Evolutionary conservation across 1,140 invertebrate genomes (phyloP).

Genomic region (Pogonus chalceus): DNA sequence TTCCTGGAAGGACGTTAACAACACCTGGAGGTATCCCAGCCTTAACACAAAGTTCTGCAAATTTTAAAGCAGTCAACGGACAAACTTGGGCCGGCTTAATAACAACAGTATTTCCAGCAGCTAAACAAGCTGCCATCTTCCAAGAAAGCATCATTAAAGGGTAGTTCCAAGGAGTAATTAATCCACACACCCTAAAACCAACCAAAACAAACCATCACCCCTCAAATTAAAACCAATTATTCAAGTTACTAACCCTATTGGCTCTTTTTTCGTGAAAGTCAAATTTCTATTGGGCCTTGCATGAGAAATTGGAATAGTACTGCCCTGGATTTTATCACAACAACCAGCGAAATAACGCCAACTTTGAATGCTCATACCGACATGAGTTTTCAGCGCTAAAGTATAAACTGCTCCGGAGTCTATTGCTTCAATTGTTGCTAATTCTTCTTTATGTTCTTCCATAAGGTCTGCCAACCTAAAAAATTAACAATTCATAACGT

Average conservation of each 20-base stretch:
- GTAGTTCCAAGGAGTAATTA: constrained; percentile 98
- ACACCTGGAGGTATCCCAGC: constrained; percentile 93
- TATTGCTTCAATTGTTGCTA: constrained; percentile 84
- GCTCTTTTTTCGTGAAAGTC: constrained; percentile 79
- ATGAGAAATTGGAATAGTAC: constrained; percentile 79
- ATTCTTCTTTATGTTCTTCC: constrained; percentile 87
- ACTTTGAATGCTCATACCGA: constrained; percentile 89
- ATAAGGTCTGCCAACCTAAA: constrained; percentile 80
- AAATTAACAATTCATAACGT: constrained; percentile 20
- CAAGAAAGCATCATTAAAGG: constrained; percentile 96
- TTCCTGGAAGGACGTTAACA: constrained; percentile 83
- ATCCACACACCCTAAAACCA: constrained; percentile 66
- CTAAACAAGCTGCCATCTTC: constrained; percentile 94
- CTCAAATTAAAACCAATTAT: constrained; percentile 1
- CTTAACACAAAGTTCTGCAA: constrained; percentile 74
- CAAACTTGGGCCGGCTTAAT: constrained; percentile 92
- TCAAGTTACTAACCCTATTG: constrained; percentile 53
- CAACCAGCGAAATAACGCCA: constrained; percentile 90
- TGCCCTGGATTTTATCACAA: constrained; percentile 90
- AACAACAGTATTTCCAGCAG: constrained; percentile 86
- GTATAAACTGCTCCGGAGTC: constrained; percentile 95
- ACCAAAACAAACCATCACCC: background rate
- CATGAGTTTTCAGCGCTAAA: constrained; percentile 84
- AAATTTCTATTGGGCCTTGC: constrained; percentile 85
- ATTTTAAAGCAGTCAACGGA: constrained; percentile 86